phyloP scores from a whole-genome alignment of 2,113 vertebrate species.

The Panthera uncia region DNA sequence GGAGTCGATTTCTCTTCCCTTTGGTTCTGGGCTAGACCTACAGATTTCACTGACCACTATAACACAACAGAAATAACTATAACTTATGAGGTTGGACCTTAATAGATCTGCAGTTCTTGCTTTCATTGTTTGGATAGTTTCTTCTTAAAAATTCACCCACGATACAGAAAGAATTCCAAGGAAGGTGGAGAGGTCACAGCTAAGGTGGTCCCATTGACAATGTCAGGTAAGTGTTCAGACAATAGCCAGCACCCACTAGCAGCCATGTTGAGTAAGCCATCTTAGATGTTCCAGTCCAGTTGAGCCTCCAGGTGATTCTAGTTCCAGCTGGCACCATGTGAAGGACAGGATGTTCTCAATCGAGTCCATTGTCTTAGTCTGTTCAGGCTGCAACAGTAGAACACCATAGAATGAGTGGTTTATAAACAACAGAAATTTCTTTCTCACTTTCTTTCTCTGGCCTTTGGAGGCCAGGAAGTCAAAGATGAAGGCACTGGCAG shows the following conservation, averaged over 20 bases:
- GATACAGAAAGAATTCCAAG: neutral
- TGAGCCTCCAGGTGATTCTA: accelerated
- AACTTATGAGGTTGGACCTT: neutral
- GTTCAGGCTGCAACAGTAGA: neutral
- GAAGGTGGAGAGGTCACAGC: accelerated
- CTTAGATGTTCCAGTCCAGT: neutral
- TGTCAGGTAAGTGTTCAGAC: neutral
- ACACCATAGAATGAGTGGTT: neutral
- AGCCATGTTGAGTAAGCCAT: neutral
- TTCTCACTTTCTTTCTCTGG: neutral
- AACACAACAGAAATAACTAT: neutral
- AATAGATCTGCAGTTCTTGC: neutral
- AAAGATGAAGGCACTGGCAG: neutral
- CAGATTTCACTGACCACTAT: neutral
- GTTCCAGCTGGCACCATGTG: no score
- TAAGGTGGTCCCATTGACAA: neutral
- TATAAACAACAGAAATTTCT: neutral
- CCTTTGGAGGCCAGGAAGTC: neutral
- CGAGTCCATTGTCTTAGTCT: neutral
- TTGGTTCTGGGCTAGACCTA: neutral
- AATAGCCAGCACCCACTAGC: neutral
- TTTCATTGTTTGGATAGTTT: neutral
- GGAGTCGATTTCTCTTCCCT: neutral
- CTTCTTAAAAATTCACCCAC: neutral
- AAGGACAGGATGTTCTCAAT: neutral